Percentiles rank a stretch among this genome's conserved stretches.
These are phyloP conservation scores for Ceramica pisi DNA, from an alignment of 2,888 invertebrate species.

Conservation along the genomic window DNA sequence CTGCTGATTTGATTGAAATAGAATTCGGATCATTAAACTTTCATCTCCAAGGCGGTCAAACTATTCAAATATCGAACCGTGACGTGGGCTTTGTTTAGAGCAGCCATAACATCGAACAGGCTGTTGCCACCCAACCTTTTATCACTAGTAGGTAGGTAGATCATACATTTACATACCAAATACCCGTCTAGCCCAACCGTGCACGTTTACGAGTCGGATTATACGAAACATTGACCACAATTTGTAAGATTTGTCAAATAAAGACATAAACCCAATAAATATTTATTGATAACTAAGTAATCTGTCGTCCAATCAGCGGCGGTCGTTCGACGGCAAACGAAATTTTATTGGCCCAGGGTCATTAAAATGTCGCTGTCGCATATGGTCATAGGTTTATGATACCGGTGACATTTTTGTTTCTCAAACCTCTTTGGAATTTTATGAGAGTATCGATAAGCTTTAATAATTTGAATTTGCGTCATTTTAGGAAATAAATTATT, in stretches of 20 bases:
- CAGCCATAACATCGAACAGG: slow-evolving; percentile 14
- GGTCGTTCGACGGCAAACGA: slow-evolving; percentile 46
- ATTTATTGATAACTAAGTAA: slow-evolving; percentile 64
- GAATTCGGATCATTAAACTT: slow-evolving; percentile 5
- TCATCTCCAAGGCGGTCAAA: slow-evolving; percentile 15
- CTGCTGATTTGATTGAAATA: not conserved
- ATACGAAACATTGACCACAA: slow-evolving; percentile 60
- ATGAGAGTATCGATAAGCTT: slow-evolving; percentile 35
- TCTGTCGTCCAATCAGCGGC: slow-evolving; percentile 53
- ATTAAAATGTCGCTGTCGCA: slow-evolving; percentile 50
- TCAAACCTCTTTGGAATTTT: slow-evolving; percentile 45
- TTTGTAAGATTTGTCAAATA: slow-evolving; percentile 69
- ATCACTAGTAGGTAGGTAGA: slow-evolving; percentile 51
- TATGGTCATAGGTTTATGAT: slow-evolving; percentile 52
- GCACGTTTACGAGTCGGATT: slow-evolving; percentile 60
- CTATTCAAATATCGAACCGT: slow-evolving; percentile 9
- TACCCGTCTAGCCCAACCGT: slow-evolving; percentile 32
- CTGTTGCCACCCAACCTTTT: slow-evolving; percentile 47
- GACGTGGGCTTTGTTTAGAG: slow-evolving; percentile 30
- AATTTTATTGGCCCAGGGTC: slow-evolving; percentile 52
- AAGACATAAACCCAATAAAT: slow-evolving; percentile 68
- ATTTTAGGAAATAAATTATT: slow-evolving; percentile 18
- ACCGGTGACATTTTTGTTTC: slow-evolving; percentile 55
- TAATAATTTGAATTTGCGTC: slow-evolving; percentile 20
- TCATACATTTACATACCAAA: slow-evolving; percentile 61